A percentile compares a stretch with the other conserved stretches of the same genome.
Evolutionary conservation across 2,113 vertebrate species (phyloP).

Genomic region (Dasyprocta punctata): DNA sequence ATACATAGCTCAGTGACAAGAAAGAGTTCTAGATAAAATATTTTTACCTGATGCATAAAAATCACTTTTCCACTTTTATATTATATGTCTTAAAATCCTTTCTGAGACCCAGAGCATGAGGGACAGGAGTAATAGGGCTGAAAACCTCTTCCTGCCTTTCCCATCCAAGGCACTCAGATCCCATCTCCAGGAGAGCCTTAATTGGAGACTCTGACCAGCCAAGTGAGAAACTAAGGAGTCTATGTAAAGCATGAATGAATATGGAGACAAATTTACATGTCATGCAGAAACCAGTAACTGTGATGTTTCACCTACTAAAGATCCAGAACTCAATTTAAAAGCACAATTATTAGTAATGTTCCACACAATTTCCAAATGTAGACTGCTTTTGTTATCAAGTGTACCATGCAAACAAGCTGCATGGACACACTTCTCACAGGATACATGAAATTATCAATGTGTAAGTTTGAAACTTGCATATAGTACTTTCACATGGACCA

Average conservation of each 20-base stretch:
- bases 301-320: background rate
- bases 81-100: background rate
- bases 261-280: background rate
- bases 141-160: background rate
- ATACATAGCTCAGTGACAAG: background rate
- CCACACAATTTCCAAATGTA: background rate
- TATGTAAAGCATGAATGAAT: background rate
- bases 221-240: background rate
- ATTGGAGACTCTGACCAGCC: background rate
- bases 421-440: background rate
- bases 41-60: background rate
- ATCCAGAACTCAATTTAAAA: background rate
- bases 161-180: background rate
- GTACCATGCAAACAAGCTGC: background rate
- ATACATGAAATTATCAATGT: background rate
- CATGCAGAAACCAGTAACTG: background rate
- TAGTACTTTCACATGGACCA: background rate
- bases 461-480: background rate
- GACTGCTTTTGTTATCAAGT: background rate
- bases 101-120: background rate
- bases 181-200: background rate
- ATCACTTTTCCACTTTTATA: background rate
- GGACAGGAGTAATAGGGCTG: background rate
- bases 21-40: background rate
- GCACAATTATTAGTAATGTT: background rate